Conservation (phyloP, 2,797 vertebrate species). For the Arnoldichthys spilopterus region DNA sequence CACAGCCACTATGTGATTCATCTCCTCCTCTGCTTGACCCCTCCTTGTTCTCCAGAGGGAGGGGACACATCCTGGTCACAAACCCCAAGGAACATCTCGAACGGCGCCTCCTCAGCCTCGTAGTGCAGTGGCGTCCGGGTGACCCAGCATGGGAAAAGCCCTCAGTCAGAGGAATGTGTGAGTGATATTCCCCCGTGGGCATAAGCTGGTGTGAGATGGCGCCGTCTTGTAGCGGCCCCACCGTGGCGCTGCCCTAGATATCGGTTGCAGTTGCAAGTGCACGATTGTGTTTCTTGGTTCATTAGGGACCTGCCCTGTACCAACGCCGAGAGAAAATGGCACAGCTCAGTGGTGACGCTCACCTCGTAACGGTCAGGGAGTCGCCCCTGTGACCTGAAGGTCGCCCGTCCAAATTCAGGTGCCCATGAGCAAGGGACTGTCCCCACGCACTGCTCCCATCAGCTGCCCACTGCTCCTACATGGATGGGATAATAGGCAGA, state of each 20-base stretch:
- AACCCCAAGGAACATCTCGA: constrained; percentile 16
- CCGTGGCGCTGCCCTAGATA: constrained; percentile 16
- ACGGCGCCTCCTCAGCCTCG: constrained; percentile 30
- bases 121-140: background rate
- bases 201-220: background rate
- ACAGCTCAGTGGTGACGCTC: no score
- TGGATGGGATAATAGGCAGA: no score
- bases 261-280: background rate
- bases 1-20: background rate
- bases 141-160: background rate
- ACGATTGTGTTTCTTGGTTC: no score
- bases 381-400: no score
- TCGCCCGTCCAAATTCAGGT: no score
- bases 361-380: no score
- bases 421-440: no score
- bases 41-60: constrained; percentile 17
- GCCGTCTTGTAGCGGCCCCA: background rate
- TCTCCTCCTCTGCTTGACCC: constrained; percentile 41
- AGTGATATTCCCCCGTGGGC: constrained; percentile 2
- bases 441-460: no score
- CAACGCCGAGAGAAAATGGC: no score
- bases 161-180: constrained; percentile 14
- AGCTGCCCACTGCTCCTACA: no score
- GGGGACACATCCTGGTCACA: constrained; percentile 21
- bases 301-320: no score